Conservation (phyloP, 2,797 vertebrate genomes). For the Streptopelia turtur region DNA sequence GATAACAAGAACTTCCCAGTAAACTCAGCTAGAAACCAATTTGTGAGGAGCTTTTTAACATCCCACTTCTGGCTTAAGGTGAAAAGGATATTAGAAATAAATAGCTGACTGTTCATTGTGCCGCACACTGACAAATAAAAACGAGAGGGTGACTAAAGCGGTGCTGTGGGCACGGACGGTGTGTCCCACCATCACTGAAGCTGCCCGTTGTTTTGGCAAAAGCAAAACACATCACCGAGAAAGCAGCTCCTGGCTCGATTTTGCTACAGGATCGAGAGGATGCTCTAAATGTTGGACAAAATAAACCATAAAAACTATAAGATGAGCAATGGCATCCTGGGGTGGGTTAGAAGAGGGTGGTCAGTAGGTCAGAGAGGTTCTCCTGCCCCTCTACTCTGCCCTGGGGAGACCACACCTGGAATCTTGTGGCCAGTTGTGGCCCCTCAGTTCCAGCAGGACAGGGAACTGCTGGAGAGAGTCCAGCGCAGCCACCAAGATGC, state of each 20-base stretch:
- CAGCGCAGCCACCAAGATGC: no score
- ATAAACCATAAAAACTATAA: background rate
- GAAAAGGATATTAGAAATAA: background rate
- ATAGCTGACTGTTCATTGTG: background rate
- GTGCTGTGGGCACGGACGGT: background rate
- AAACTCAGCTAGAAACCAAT: background rate
- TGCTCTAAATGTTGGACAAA: rapidly evolving
- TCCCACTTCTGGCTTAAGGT: background rate
- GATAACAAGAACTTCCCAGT: background rate
- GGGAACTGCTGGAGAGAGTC: no score
- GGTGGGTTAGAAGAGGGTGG: no score
- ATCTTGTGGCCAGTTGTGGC: no score
- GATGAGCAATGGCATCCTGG: background rate
- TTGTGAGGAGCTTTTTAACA: background rate
- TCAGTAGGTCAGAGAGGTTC: no score
- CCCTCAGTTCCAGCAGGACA: no score
- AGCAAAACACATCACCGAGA: background rate
- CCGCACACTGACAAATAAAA: background rate
- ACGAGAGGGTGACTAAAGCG: background rate
- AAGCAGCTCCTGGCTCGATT: background rate
- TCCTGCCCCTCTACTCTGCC: no score
- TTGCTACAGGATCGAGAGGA: background rate
- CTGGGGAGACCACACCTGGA: no score
- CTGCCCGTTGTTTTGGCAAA: background rate
- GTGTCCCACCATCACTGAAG: rapidly evolving